Conservation (phyloP, 2,888 invertebrate genomes). For the Troides oblongomaculatus region DNA sequence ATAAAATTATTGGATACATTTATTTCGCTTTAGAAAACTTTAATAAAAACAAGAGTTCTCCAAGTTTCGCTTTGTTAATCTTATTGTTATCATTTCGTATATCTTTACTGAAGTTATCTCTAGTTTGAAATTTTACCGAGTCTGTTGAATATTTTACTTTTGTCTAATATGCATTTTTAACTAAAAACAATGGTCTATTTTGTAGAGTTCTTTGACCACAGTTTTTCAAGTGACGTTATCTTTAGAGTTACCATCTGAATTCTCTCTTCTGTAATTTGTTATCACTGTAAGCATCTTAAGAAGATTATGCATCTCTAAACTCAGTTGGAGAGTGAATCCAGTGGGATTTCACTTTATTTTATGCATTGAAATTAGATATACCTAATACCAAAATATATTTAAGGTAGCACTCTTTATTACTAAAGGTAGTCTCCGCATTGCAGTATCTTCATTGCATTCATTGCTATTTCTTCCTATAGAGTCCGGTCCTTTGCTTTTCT, state of each 20-base stretch:
- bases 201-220: slow-evolving; percentile 9
- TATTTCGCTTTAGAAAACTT: too few relatives aligned
- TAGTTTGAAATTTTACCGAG: neutral
- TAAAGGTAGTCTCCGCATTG: too few relatives aligned
- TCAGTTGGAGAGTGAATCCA: neutral
- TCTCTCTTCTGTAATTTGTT: slow-evolving; percentile 10
- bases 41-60: too few relatives aligned
- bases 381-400: too few relatives aligned
- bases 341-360: neutral
- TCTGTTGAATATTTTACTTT: slow-evolving; percentile 4
- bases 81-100: neutral
- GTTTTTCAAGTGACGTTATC: slow-evolving; percentile 2
- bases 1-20: too few relatives aligned
- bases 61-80: too few relatives aligned
- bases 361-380: too few relatives aligned
- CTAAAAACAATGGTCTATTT: slow-evolving; percentile 9
- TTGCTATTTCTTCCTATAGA: too few relatives aligned
- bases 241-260: slow-evolving; percentile 11
- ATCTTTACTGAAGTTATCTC: slow-evolving; percentile 5
- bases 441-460: too few relatives aligned
- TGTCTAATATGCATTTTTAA: slow-evolving; percentile 10
- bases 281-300: slow-evolving; percentile 7
- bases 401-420: too few relatives aligned
- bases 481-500: too few relatives aligned
- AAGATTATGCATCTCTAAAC: neutral